Conservation (phyloP, 2,113 vertebrate species). For the Megatriorchis doriae region DNA sequence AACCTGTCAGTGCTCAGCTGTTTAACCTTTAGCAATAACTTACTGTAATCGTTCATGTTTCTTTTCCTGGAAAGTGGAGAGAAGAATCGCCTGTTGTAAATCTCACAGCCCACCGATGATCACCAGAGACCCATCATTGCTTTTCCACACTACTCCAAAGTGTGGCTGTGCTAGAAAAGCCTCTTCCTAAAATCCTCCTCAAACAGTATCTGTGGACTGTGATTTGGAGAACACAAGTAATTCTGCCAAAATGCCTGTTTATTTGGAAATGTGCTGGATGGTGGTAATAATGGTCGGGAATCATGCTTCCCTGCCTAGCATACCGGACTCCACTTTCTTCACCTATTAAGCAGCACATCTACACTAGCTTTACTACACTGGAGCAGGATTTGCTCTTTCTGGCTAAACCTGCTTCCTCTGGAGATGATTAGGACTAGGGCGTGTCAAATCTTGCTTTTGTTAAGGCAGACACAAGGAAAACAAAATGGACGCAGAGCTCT, state of each 20-base stretch:
- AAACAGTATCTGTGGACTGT: not conserved
- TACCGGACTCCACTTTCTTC: not conserved
- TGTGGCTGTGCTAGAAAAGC: not conserved
- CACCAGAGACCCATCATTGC: not conserved
- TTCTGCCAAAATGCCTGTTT: not conserved
- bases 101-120: not conserved
- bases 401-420: not conserved
- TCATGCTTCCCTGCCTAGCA: not conserved
- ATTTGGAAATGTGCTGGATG: not conserved
- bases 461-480: not conserved
- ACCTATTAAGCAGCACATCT: not conserved
- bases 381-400: not conserved
- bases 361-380: not conserved
- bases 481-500: rapidly evolving
- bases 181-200: not conserved
- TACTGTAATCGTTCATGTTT: not conserved
- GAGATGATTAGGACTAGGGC: not conserved
- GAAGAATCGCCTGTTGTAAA: not conserved
- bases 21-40: not conserved
- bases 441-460: not conserved
- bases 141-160: not conserved
- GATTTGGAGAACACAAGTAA: not conserved
- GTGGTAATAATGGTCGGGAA: not conserved
- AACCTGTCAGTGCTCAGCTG: not conserved
- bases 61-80: not conserved